phyloP scores from a whole-genome alignment of 2,113 vertebrate genomes.

The Periophthalmodon schlosseri region DNA sequence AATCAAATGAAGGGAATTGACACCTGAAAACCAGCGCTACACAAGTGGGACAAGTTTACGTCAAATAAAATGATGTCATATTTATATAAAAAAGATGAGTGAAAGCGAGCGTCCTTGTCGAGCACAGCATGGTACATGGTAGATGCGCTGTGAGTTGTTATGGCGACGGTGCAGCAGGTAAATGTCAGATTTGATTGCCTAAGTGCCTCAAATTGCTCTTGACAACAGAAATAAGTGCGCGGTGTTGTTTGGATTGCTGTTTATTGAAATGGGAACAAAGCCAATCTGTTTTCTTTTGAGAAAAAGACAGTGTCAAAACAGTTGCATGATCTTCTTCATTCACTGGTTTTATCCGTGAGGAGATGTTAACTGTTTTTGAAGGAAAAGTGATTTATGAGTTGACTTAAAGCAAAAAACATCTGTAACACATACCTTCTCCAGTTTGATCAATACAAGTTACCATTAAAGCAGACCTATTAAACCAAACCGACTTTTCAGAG shows the following conservation, averaged over 20 bases:
- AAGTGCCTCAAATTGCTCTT: slow-evolving; percentile 3
- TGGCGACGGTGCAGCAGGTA: not conserved
- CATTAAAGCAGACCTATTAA: too few species aligned
- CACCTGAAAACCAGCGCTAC: slow-evolving; percentile 34
- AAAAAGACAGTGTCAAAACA: not conserved
- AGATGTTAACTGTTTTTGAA: not conserved
- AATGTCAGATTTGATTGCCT: slow-evolving; percentile 3
- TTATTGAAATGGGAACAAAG: slow-evolving; percentile 3
- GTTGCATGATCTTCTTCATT: not conserved
- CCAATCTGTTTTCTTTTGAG: not conserved
- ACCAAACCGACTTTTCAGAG: too few species aligned
- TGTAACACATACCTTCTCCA: too few species aligned
- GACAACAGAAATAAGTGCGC: not conserved
- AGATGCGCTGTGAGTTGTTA: not conserved
- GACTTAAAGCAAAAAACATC: too few species aligned
- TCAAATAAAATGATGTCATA: not conserved
- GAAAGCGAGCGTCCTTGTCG: not conserved
- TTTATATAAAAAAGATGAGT: not conserved
- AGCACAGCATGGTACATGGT: not conserved
- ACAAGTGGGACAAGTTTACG: slow-evolving; percentile 38
- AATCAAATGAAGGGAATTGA: slow-evolving; percentile 60
- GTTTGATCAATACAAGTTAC: too few species aligned
- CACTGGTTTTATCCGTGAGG: not conserved
- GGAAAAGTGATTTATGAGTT: not conserved
- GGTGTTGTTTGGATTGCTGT: not conserved